Evolutionary conservation across 2,113 vertebrate species (phyloP).

Genomic region (Anolis sagrei): DNA sequence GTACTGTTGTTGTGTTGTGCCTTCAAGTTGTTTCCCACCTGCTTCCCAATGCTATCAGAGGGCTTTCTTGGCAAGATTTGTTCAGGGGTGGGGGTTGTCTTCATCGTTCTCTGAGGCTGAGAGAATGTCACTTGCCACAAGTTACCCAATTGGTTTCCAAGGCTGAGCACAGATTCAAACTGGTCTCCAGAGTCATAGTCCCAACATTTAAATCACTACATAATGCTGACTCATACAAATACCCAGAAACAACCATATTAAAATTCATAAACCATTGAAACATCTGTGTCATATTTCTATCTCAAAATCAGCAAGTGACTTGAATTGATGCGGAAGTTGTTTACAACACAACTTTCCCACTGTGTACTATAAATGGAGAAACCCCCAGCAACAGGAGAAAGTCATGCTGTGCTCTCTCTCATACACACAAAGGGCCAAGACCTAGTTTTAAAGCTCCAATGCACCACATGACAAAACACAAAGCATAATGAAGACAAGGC

Average conservation of each 20-base stretch:
- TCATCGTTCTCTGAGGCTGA: too few species aligned
- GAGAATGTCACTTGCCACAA: too few species aligned
- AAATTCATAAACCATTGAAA: background rate
- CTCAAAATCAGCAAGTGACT: conserved; percentile 10
- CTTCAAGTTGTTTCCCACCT: too few species aligned
- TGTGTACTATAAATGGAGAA: conserved; percentile 13
- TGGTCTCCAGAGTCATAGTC: too few species aligned
- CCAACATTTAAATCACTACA: too few species aligned
- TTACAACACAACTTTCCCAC: conserved; percentile 9
- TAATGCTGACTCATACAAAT: too few species aligned
- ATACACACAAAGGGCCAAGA: background rate
- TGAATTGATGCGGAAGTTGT: background rate
- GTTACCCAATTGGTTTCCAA: too few species aligned
- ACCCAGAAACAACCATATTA: background rate
- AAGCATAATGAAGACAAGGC: background rate
- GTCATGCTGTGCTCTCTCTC: background rate
- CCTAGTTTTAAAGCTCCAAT: conserved; percentile 12
- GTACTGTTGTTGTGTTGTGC: too few species aligned
- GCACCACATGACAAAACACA: background rate
- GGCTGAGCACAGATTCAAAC: too few species aligned
- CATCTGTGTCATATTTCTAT: background rate
- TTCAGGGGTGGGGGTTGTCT: too few species aligned
- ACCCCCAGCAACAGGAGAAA: background rate
- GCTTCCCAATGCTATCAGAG: too few species aligned
- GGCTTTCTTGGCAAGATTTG: too few species aligned